These are phyloP conservation scores for Sebastes trivittatus DNA, from an alignment of 2,797 vertebrate species.

Conservation along the genomic window DNA sequence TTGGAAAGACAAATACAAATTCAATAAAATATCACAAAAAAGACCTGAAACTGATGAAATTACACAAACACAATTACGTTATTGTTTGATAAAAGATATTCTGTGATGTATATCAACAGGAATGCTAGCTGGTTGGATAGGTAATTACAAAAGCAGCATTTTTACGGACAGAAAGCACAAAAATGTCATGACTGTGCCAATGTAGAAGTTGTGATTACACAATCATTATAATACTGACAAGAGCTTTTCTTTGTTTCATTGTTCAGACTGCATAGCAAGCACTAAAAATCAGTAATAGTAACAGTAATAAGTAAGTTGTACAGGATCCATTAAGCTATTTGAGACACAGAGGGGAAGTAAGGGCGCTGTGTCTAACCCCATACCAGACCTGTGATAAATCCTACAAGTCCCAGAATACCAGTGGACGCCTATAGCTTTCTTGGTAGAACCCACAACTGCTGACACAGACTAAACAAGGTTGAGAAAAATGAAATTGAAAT, in stretches of 20 bases:
- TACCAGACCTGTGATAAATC: slow-evolving; percentile 8
- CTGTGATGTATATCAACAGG: background rate
- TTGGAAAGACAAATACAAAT: background rate
- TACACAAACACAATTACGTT: background rate
- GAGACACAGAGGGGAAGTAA: background rate
- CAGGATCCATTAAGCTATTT: background rate
- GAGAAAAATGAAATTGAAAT: slow-evolving; percentile 24
- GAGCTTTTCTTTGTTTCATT: background rate
- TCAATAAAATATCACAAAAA: background rate
- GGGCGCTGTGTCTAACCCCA: background rate
- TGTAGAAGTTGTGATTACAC: background rate
- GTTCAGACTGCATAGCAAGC: background rate
- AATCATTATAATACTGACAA: background rate
- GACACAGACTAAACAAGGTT: background rate
- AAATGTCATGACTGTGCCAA: no score
- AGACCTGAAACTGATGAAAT: background rate
- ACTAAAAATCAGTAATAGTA: background rate
- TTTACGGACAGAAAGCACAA: no score
- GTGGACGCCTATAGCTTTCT: background rate
- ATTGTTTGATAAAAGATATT: background rate
- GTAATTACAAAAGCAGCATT: no score
- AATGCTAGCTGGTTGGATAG: background rate
- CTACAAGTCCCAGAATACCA: slow-evolving; percentile 38
- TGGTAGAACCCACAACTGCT: background rate
- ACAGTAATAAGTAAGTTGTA: background rate